Percentiles rank a stretch among this genome's conserved stretches.
phyloP scores from a whole-genome alignment of 2,113 vertebrate genomes.

The Megaceryle maxima region DNA sequence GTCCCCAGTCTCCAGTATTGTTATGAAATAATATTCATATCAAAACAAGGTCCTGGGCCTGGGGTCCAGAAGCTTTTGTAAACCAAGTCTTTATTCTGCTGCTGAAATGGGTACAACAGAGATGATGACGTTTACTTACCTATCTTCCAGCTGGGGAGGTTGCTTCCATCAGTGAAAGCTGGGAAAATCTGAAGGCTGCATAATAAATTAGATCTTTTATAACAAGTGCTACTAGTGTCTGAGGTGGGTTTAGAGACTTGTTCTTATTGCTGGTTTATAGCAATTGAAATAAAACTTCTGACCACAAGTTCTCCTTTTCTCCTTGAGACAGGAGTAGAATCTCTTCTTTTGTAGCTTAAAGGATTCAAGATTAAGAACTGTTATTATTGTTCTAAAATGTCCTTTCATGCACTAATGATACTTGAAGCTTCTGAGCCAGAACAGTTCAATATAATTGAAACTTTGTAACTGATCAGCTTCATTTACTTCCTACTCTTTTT shows the following conservation, averaged over 20 bases:
- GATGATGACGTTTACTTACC: not conserved
- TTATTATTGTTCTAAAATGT: not conserved
- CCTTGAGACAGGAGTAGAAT: not conserved
- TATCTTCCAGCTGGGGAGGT: not conserved
- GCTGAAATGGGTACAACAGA: not conserved
- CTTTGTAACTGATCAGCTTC: slow-evolving; percentile 14
- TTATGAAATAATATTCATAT: not conserved
- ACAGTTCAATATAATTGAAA: not conserved
- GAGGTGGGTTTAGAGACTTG: not conserved
- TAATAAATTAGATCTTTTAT: not conserved
- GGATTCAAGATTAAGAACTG: not conserved
- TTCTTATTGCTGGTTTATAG: not conserved
- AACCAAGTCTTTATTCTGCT: not conserved
- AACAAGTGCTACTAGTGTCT: not conserved
- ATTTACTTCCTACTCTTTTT: not conserved
- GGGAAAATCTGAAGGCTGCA: not conserved
- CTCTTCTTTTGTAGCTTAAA: not conserved
- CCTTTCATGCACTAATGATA: not conserved
- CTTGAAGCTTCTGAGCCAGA: not conserved
- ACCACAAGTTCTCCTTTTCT: not conserved
- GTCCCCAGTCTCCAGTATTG: no score
- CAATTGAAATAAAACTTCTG: not conserved
- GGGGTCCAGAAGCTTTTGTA: not conserved
- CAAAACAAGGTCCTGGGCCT: not conserved
- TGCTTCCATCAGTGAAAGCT: not conserved